Evolutionary conservation across 2,113 vertebrate genomes (phyloP).

Genomic region (Chaetodon trifascialis): DNA sequence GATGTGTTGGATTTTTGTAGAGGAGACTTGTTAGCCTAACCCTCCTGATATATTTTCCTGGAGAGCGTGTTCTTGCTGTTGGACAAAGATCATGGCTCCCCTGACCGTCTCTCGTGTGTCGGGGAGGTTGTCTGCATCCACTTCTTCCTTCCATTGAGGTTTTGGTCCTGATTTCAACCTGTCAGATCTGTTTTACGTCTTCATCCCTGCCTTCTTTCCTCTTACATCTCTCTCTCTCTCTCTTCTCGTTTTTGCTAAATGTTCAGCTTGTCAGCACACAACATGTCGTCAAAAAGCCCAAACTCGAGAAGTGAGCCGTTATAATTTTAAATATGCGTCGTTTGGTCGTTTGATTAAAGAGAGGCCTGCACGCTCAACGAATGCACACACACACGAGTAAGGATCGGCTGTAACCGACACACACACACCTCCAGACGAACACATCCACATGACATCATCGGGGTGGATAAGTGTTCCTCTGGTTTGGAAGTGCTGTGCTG

Average conservation of each 20-base stretch:
- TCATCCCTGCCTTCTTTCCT: not conserved
- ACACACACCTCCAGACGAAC: conserved; percentile 57
- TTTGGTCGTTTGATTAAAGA: conserved; percentile 49
- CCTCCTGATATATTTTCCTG: not conserved
- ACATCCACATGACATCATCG: conserved; percentile 66
- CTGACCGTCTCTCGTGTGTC: not conserved
- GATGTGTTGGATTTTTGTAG: not conserved
- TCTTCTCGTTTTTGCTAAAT: not conserved
- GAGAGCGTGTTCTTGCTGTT: not conserved
- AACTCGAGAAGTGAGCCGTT: not conserved
- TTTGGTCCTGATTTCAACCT: conserved; percentile 27
- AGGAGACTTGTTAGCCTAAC: no score
- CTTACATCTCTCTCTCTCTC: not conserved
- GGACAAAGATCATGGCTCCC: not conserved
- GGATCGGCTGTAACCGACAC: not conserved
- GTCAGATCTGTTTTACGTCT: conserved; percentile 52
- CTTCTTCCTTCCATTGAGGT: not conserved
- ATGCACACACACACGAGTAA: conserved; percentile 32
- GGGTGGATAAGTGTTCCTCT: conserved; percentile 60
- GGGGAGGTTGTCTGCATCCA: not conserved
- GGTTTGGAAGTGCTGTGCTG: conserved; percentile 58
- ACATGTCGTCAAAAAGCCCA: conserved; percentile 1
- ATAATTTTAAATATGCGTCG: not conserved
- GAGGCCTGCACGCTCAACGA: conserved; percentile 28
- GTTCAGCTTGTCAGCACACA: conserved; percentile 9